Percentiles rank a stretch among this genome's conserved stretches.
phyloP scores from a whole-genome alignment of 2,797 vertebrate genomes.

The Darevskia nairensis region DNA sequence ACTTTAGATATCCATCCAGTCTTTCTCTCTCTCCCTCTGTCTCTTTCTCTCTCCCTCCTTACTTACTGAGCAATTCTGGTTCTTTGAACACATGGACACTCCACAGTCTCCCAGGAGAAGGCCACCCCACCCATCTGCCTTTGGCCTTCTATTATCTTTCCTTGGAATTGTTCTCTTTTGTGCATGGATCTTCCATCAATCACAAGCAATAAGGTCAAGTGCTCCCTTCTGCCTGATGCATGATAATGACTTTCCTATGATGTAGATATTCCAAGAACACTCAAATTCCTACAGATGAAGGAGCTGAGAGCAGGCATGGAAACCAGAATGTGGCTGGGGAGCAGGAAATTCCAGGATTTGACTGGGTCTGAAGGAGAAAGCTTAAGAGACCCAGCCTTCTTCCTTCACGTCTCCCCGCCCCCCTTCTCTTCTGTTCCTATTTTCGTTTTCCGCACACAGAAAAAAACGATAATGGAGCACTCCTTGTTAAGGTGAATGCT shows the following conservation, averaged over 20 bases:
- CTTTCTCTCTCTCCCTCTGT: not conserved
- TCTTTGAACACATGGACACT: constrained; percentile 31
- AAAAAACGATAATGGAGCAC: constrained; percentile 12
- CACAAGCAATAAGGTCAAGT: constrained; percentile 48
- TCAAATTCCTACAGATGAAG: constrained; percentile 19
- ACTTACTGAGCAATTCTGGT: constrained; percentile 12
- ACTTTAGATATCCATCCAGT: not conserved
- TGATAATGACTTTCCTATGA: constrained; percentile 41
- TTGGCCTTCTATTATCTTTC: constrained; percentile 19
- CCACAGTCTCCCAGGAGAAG: constrained; percentile 8
- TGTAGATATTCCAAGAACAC: constrained; percentile 46
- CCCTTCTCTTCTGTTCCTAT: constrained; percentile 7
- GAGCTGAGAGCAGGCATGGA: constrained; percentile 18
- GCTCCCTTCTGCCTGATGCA: constrained; percentile 47
- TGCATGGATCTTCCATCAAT: constrained; percentile 42
- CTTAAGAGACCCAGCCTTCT: constrained; percentile 7
- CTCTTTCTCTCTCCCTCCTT: not conserved
- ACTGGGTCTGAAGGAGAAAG: constrained; percentile 24
- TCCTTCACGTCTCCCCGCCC: not conserved
- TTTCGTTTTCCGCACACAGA: constrained; percentile 2
- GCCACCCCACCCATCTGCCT: constrained; percentile 21
- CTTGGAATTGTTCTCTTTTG: constrained; percentile 43
- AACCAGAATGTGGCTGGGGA: not conserved
- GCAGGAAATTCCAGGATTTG: constrained; percentile 6
- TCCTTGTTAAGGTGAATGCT: not conserved